Evolutionary conservation across 2,888 invertebrate species (phyloP).

Genomic region (Leptinotarsa rubiginosa): DNA sequence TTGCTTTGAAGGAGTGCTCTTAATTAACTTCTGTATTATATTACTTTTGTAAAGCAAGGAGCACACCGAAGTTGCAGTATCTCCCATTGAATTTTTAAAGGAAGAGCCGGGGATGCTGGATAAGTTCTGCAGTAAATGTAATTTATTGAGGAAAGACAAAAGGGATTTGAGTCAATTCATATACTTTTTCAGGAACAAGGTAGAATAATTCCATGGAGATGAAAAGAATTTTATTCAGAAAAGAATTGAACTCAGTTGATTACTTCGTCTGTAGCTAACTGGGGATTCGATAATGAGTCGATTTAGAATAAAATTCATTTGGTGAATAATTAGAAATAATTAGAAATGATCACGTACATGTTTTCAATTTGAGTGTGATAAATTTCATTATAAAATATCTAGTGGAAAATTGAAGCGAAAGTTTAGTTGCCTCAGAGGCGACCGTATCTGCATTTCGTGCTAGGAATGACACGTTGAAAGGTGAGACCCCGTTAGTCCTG

Average conservation of each 20-base stretch:
- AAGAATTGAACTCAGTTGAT: conserved; percentile 7
- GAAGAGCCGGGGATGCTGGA: conserved; percentile 33
- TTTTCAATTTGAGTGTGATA: no score
- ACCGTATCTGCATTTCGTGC: no score
- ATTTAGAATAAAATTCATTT: no score
- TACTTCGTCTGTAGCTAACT: background rate
- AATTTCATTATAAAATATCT: no score
- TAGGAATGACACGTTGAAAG: no score
- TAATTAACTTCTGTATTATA: conserved; percentile 45
- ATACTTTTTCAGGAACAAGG: conserved; percentile 26
- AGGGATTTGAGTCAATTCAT: conserved; percentile 37
- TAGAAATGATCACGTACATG: no score
- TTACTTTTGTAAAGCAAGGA: conserved; percentile 35
- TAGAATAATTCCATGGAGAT: conserved; percentile 2
- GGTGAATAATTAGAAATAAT: no score
- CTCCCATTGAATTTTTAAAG: conserved; percentile 37
- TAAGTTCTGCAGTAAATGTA: conserved; percentile 39
- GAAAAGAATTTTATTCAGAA: background rate
- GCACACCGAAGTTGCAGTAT: conserved; percentile 36
- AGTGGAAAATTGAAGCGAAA: no score
- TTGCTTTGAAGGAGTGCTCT: conserved; percentile 41
- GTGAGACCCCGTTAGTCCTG: no score
- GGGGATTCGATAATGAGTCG: background rate
- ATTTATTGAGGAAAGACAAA: conserved; percentile 38
- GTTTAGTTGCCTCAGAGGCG: no score